Base-by-base conservation (phyloP, 2,888 invertebrate genomes). In the Amaurobius ferox region DNA sequence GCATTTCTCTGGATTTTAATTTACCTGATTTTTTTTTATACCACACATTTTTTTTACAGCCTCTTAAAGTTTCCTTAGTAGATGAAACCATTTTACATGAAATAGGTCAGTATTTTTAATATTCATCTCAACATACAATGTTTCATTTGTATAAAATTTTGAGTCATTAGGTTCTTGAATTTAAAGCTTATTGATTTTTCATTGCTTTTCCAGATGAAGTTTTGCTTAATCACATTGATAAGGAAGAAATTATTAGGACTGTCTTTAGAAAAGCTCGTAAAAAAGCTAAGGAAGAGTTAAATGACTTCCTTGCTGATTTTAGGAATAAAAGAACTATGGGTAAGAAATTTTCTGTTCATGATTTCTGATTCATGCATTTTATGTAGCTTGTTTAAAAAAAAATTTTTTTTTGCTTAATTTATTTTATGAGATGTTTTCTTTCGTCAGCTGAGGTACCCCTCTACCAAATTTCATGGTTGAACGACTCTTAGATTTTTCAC, bases 81-180 rank as follows among this genome's bases (percentile, higher is more conserved):
- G 96, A 96, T 90, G 97, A 98, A 91, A 95, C 95, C 89, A 94
- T 97, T 91, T 96, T 96, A 13, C 94, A 96, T 88, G 97, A 97
- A 93, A 96, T 97, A 74, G 97, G 89, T 89, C 80, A 72, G 72
- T 19, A 11, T 16, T 0, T 23, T 66, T 30, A n/a, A n/a, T n/a
- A n/a, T n/a, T n/a, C n/a, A n/a, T n/a, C n/a, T n/a, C n/a, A n/a
- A n/a, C n/a, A n/a, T n/a, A n/a, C n/a, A n/a, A n/a, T n/a, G n/a
- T n/a, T n/a, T n/a, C n/a, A n/a, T n/a, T n/a, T n/a, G n/a, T n/a
- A n/a, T n/a, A n/a, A n/a, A n/a, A n/a, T n/a, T n/a, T n/a, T n/a
- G n/a, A n/a, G n/a, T n/a, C n/a, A n/a, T n/a, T n/a, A n/a, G n/a
- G n/a, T n/a, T n/a, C n/a, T n/a, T n/a, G n/a, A n/a, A n/a, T n/a